A percentile compares a stretch with the other conserved stretches of the same genome.
Evolutionary conservation across 2,888 invertebrate genomes (phyloP).

Genomic region (Caenorhabditis sulstoni): DNA sequence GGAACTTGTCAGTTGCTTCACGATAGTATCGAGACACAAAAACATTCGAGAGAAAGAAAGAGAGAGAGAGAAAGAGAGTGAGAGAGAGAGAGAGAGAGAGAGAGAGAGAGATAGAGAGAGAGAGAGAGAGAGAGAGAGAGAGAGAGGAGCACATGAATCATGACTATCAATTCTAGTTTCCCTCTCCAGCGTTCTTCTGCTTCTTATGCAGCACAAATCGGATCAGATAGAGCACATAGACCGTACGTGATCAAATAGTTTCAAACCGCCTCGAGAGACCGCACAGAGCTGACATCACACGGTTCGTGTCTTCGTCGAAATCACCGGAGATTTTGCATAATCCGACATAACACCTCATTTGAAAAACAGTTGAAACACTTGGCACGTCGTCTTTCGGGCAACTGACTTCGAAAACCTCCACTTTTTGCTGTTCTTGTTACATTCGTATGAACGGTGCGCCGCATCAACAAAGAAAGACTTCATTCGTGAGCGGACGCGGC

Average conservation of each 20-base stretch:
- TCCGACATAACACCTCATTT: slow-evolving; percentile 45
- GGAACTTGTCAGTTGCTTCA: too few relatives aligned
- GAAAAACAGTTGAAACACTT: slow-evolving; percentile 55
- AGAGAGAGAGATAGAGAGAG: too few relatives aligned
- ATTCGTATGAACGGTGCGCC: slow-evolving; percentile 55
- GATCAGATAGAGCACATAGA: slow-evolving; percentile 44
- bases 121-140: too few relatives aligned
- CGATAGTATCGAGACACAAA: too few relatives aligned
- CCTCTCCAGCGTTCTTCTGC: background rate
- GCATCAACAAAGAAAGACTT: slow-evolving; percentile 44
- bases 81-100: too few relatives aligned
- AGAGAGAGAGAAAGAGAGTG: too few relatives aligned
- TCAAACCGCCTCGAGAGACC: slow-evolving; percentile 37
- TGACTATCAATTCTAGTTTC: background rate
- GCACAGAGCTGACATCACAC: slow-evolving; percentile 52
- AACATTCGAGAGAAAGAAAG: too few relatives aligned
- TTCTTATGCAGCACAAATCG: slow-evolving; percentile 5
- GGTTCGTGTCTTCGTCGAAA: slow-evolving; percentile 28
- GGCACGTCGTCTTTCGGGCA: slow-evolving; percentile 20
- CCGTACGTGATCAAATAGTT: slow-evolving; percentile 48
- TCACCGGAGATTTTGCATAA: slow-evolving; percentile 39
- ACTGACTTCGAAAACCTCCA: slow-evolving; percentile 20
- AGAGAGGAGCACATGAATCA: too few relatives aligned
- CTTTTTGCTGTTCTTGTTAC: background rate
- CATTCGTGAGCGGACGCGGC: slow-evolving; percentile 34